Percentiles rank a stretch among this genome's conserved stretches.
These are phyloP conservation scores for Alexandromys fortis DNA, from an alignment of 2,113 vertebrate species.

Conservation along the genomic window DNA sequence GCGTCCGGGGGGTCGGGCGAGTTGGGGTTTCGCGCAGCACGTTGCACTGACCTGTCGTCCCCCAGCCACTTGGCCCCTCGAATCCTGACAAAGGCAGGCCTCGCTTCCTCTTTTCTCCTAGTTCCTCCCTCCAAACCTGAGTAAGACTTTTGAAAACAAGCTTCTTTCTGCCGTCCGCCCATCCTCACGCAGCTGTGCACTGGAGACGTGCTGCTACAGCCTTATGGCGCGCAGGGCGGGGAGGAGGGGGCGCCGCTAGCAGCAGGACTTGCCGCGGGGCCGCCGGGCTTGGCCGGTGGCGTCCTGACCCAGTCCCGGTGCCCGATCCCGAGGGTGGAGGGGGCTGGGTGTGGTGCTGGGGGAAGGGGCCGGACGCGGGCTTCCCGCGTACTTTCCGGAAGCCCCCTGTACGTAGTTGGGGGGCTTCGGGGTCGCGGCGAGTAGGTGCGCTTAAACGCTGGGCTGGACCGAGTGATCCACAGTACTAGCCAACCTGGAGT, in stretches of 20 bases:
- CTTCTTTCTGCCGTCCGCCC: slow-evolving; percentile 66
- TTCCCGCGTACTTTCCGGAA: slow-evolving; percentile 79
- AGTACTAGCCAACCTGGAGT: slow-evolving; percentile 9
- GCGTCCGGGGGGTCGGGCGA: slow-evolving; percentile 21
- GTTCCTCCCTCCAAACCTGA: slow-evolving; percentile 72
- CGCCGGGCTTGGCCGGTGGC: slow-evolving; percentile 1
- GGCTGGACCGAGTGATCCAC: background rate
- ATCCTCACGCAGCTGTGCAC: slow-evolving; percentile 73
- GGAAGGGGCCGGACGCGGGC: slow-evolving; percentile 54
- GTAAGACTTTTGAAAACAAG: slow-evolving; percentile 80
- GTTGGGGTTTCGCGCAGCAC: slow-evolving; percentile 52
- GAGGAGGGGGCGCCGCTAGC: slow-evolving; percentile 50
- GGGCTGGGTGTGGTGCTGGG: slow-evolving; percentile 78
- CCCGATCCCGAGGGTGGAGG: background rate
- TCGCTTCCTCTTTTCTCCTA: slow-evolving; percentile 69
- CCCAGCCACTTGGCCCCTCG: background rate
- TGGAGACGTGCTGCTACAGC: slow-evolving; percentile 73
- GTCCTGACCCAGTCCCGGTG: background rate
- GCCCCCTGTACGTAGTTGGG: slow-evolving; percentile 42
- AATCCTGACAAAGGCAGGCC: slow-evolving; percentile 62
- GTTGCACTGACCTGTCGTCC: slow-evolving; percentile 42
- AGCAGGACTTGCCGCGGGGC: slow-evolving; percentile 24
- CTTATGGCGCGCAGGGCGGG: slow-evolving; percentile 74
- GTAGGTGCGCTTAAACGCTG: background rate
- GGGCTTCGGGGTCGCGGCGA: slow-evolving; percentile 32